A percentile compares a stretch with the other conserved stretches of the same genome.
Evolutionary conservation across 2,113 vertebrate species (phyloP).

Genomic region (Isurus oxyrinchus): DNA sequence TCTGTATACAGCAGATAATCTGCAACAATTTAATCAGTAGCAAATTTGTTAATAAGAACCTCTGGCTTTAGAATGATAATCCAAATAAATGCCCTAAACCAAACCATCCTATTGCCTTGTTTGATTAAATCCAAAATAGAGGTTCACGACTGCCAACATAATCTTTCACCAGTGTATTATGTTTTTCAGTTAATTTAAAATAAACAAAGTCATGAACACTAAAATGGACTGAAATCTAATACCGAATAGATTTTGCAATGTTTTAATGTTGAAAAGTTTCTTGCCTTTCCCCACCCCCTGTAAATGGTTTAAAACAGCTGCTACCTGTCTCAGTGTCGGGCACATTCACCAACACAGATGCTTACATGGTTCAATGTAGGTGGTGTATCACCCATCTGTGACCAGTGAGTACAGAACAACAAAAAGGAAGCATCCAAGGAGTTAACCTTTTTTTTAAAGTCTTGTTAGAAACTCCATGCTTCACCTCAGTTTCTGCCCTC

Average conservation of each 20-base stretch:
- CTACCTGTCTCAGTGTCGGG: background rate
- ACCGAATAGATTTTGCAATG: background rate
- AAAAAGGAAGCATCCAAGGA: background rate
- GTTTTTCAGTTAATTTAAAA: background rate
- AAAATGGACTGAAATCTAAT: slow-evolving; percentile 12
- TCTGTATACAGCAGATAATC: background rate
- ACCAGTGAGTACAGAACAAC: background rate
- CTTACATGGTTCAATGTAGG: background rate
- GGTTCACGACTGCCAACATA: background rate
- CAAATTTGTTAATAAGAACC: background rate
- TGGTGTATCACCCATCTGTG: background rate
- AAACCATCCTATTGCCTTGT: background rate
- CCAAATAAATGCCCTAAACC: background rate
- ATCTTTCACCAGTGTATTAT: background rate
- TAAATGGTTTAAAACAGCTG: background rate
- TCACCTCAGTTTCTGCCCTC: background rate
- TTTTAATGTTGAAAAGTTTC: background rate
- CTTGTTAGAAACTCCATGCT: background rate
- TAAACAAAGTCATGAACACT: background rate
- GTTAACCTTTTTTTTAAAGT: background rate
- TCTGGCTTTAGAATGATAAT: background rate
- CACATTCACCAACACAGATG: background rate
- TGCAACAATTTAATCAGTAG: background rate
- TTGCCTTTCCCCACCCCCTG: background rate
- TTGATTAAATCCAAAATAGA: background rate